Base-by-base conservation (phyloP, 2,113 vertebrate genomes). In the Micronycteris hirsuta region DNA sequence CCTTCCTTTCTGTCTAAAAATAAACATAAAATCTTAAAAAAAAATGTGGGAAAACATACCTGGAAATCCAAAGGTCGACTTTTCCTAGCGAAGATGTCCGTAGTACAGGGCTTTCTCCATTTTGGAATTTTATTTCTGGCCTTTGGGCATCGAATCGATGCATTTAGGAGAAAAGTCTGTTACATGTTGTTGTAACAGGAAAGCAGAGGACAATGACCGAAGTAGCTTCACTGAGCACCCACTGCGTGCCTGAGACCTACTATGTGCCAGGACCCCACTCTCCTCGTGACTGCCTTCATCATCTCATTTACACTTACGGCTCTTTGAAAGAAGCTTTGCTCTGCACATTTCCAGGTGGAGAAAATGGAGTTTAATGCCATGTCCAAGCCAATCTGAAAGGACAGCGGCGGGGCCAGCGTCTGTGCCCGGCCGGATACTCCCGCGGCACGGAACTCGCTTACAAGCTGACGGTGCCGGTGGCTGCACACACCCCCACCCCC, bases 221-320 rank as follows among this genome's bases (percentile, higher is more conserved):
- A 4, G 45, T 5, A 0, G 26, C 36, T 4, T 4, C 4, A 12
- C 0, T 13, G 41, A 2, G 49, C 20, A 9, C 45, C 36, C 16
- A 1, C 41, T 2, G 1, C 0, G 24, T 16, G 16, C 73, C 70
- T n/a, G 56, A 1, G 4, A 52, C 1, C 17, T 20, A 1, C 41
- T 2, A 1, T 1, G 24, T 16, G 13, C 73, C 70, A 41, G 56
- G 0, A 4, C 70, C 1, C 20, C 17, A 3, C 43, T 43, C 3
- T 1, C 17, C 0, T 24, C 1, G 0, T 0, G 16, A 43, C 33
- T 56, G 11, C 2, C 20, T 2, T 17, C 4, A 16, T 7, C 20
- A 4, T 58, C 41, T 17, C 26, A 6, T 1, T 15, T 15, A 6
- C 3, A 2, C 7, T 19, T 52, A 15, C 16, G 1, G 83, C 13